phyloP scores from a whole-genome alignment of 2,797 vertebrate species.

The Smutsia temminckii region DNA sequence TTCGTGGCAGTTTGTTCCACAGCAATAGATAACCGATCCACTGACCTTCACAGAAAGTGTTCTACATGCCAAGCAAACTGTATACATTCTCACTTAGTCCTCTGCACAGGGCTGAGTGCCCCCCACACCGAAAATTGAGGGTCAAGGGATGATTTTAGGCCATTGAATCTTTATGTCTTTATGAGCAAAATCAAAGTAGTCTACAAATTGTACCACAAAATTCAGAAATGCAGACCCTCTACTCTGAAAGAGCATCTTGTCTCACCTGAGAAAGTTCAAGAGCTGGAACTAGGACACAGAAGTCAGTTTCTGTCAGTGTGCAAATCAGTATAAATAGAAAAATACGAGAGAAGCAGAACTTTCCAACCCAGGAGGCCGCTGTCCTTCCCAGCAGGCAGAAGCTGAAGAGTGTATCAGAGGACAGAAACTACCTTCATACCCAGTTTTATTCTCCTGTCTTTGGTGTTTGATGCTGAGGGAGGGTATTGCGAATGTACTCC shows the following conservation, averaged over 20 bases:
- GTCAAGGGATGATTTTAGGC: neutral
- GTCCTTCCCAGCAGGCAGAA: conserved; percentile 22
- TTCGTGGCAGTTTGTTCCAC: neutral
- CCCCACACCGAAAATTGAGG: neutral
- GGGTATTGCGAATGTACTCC: conserved; percentile 48
- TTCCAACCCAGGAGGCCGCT: neutral
- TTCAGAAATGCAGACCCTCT: neutral
- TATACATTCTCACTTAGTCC: neutral
- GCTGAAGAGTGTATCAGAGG: neutral
- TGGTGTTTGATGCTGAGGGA: conserved; percentile 4
- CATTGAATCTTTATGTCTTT: neutral
- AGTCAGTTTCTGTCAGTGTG: conserved; percentile 4
- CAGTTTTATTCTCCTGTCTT: conserved; percentile 20
- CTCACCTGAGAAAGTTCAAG: neutral
- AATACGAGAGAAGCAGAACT: conserved; percentile 35
- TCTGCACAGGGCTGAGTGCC: neutral
- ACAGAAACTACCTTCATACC: conserved; percentile 44
- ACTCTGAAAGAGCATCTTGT: neutral
- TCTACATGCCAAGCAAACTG: neutral
- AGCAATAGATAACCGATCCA: neutral
- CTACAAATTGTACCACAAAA: neutral
- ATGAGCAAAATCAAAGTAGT: neutral
- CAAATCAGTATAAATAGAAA: conserved; percentile 59
- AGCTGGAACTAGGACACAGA: conserved; percentile 57
- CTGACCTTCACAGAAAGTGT: neutral